Conservation (phyloP, 2,113 vertebrate species). For the Pleuronectes platessa region DNA sequence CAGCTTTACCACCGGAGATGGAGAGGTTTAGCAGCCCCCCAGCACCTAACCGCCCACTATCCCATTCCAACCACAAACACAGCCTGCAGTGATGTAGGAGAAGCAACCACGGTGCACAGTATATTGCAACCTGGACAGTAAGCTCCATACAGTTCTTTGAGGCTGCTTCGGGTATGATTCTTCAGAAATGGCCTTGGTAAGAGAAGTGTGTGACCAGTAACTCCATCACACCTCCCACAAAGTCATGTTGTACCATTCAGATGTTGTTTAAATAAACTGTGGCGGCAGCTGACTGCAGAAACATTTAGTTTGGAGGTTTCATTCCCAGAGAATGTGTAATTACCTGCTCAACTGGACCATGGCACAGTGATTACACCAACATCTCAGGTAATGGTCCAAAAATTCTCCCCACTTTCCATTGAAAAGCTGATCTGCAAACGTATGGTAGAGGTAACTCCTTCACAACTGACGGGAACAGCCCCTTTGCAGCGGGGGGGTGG, state of each 20-base stretch:
- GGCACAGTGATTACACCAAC: slow-evolving; percentile 63
- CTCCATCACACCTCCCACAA: slow-evolving; percentile 5
- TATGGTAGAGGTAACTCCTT: slow-evolving; percentile 16
- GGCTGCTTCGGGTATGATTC: neutral
- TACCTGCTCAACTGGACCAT: slow-evolving; percentile 74
- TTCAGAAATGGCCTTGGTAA: slow-evolving; percentile 18
- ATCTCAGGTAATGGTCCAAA: slow-evolving; percentile 70
- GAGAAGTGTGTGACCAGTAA: slow-evolving; percentile 7
- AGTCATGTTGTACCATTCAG: slow-evolving; percentile 29
- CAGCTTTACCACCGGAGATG: slow-evolving; percentile 54
- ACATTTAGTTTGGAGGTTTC: slow-evolving; percentile 54
- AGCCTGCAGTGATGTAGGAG: slow-evolving; percentile 56
- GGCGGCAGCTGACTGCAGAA: slow-evolving; percentile 55
- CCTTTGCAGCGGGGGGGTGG: slow-evolving; percentile 10
- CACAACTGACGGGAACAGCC: slow-evolving; percentile 34
- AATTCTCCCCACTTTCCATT: slow-evolving; percentile 32
- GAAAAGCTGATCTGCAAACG: slow-evolving; percentile 21
- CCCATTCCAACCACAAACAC: slow-evolving; percentile 46
- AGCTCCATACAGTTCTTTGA: slow-evolving; percentile 37
- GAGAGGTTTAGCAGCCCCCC: slow-evolving; percentile 62
- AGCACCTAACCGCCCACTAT: slow-evolving; percentile 49
- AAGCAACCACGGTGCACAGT: slow-evolving; percentile 37
- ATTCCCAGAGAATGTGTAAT: slow-evolving; percentile 62
- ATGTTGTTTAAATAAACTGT: slow-evolving; percentile 43
- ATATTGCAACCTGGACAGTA: slow-evolving; percentile 36